Evolutionary conservation across 1,140 invertebrate genomes (phyloP).

Genomic region (Pseudomyrmex dendroicus): DNA sequence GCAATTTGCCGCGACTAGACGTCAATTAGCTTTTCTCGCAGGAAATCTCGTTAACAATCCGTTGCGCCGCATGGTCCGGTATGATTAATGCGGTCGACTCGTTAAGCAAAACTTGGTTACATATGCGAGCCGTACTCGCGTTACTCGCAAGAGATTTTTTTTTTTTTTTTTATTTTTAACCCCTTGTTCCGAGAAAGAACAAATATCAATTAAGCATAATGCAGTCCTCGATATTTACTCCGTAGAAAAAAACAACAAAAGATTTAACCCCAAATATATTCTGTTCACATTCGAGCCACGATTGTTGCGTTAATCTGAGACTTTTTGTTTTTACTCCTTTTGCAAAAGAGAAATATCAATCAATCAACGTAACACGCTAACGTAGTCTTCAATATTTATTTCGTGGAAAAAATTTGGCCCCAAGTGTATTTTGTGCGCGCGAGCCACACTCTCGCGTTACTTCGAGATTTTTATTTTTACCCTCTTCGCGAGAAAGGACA

Average conservation of each 20-base stretch:
- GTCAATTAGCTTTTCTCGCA: slow-evolving; percentile 58
- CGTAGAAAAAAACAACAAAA: neutral
- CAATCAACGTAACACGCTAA: neutral
- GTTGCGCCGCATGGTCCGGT: slow-evolving; percentile 29
- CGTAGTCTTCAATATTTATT: neutral
- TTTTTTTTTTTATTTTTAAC: neutral
- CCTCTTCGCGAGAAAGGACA: neutral
- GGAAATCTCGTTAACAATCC: slow-evolving; percentile 63
- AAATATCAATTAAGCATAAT: neutral
- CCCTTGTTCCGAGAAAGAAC: neutral
- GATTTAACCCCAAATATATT: neutral
- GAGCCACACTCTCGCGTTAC: too few species aligned
- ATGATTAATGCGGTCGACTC: slow-evolving; percentile 60
- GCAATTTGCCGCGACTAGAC: slow-evolving; percentile 61
- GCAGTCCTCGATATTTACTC: neutral
- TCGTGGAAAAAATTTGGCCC: neutral
- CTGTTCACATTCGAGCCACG: neutral
- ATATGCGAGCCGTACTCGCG: slow-evolving; percentile 11
- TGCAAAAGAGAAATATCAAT: neutral
- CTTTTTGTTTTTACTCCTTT: too few species aligned
- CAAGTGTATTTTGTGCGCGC: neutral
- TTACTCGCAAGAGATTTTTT: slow-evolving; percentile 10
- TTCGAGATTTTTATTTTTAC: too few species aligned
- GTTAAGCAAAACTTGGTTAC: slow-evolving; percentile 52
- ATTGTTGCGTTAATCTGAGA: too few species aligned